Base-by-base conservation (phyloP, 2,113 vertebrate species). In the Corythoichthys haematopterus region DNA sequence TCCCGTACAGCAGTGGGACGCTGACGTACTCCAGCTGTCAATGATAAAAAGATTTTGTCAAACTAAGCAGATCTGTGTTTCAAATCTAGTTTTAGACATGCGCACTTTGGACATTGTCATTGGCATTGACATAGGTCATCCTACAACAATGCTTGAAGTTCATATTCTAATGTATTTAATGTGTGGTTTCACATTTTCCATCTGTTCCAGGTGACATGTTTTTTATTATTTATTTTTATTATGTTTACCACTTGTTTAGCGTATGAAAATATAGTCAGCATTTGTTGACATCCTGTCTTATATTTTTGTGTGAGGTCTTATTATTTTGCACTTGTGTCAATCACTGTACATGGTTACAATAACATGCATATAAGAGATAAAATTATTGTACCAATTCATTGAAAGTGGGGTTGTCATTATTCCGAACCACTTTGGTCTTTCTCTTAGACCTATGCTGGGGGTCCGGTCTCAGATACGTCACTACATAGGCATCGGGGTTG, bases 381-480 rank as follows among this genome's bases (percentile, higher is more conserved):
- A 16, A 4, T 15, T 2, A 47, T 45, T 6, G 45, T 89, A 98
- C 95, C 85, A 95, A 92, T 79, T 96, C 92, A 71, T 97, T 98
- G 86, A 94, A 95, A 40, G 90, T 93, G 66, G 94, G 95, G 83
- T 94, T 89, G 65, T 89, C 89, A 61, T 90, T 92, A 84, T 92
- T 94, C 68, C 91, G 88, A 82, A 90, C 92, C 57, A 92, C 87
- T 78, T 93, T 92, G 35, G 95, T 95, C 90, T 93, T 95, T 78
- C 79, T 94, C 81, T 83, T 90, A 50, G 78, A 91, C 80, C 77
- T 73, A 80, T 90, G 83, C 28, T 76, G 64, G 66, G 89, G 91
- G 80, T 94, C 91, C 0, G 94, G 92, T 68, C 93, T 84, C 62
- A 97, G 92, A 65, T 86, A 87, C 14, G 93, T 93, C 68, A 94